phyloP scores from a whole-genome alignment of 2,113 vertebrate species.

The Pyrgilauda ruficollis region DNA sequence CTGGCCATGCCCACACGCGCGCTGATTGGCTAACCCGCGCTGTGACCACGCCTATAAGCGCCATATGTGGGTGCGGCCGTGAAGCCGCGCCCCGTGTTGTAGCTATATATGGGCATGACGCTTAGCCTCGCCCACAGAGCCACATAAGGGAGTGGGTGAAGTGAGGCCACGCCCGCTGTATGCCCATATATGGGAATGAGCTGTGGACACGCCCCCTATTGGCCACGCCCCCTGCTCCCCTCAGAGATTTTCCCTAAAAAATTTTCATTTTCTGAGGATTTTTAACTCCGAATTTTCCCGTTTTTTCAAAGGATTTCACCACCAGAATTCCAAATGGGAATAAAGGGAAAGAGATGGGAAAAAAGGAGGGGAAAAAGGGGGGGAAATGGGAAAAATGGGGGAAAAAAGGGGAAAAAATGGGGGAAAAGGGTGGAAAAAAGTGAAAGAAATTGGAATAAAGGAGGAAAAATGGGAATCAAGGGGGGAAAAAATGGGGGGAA shows the following conservation, averaged over 20 bases:
- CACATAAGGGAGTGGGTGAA: rapidly evolving
- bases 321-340: background rate
- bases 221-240: background rate
- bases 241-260: background rate
- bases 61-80: background rate
- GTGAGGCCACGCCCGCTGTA: background rate
- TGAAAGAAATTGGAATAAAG: no score
- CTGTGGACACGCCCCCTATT: rapidly evolving
- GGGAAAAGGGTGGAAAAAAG: no score
- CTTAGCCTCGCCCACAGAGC: background rate
- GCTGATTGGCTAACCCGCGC: background rate
- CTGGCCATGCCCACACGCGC: no score
- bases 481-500: no score
- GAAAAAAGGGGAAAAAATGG: no score
- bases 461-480: no score
- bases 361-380: no score
- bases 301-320: background rate
- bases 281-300: background rate
- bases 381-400: no score
- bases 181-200: background rate
- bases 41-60: no score
- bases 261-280: background rate
- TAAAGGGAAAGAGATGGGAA: no score
- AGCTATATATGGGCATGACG: rapidly evolving
- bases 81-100: background rate